Base-by-base conservation (phyloP, 2,888 invertebrate genomes). In the Clitarchus hookeri region DNA sequence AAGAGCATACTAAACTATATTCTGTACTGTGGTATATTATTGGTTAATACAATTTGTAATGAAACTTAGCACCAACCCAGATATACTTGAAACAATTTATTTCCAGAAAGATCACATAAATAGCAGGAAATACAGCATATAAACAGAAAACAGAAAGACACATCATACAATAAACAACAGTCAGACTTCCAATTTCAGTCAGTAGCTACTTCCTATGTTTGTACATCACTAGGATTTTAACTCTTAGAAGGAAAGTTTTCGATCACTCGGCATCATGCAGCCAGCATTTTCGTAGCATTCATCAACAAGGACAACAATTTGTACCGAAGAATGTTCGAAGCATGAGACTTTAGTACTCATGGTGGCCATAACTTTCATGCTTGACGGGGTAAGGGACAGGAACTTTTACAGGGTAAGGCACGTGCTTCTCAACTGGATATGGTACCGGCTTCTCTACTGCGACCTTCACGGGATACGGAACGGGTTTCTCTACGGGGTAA, bases 401-500 rank as follows among this genome's bases (percentile, higher is more conserved):
- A 23, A 87, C 86, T 79, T 87, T 86, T 23, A 87, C 87, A 80
- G 86, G 87, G 53, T 87, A 87, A 36, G 95, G 93, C 84, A 94
- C 93, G n/a, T 94, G 94, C 90, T 93, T 95, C 89, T 95, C 95
- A 84, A 95, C 95, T 84, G 94, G 94, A 87, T 93, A 92, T 2
- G 95, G 93, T 54, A 92, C 91, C 19, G 92, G 93, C 88, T 92
- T 93, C 88, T 92, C 92, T 23, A 92, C 91, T 48, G 90, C 86
- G 6, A 88, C 88, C 80, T 87, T 87, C 9, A 88, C 87, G 26
- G 87, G 88, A n/a, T 87, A 87, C 0, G 88, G 88, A 4, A 87
- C 86, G 79, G 93, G 93, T 89, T 96, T 96, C 88, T 96, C 95
- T 44, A 96, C 94, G 6, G 95, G 96, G 77, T 94, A 92, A 9